A percentile compares a stretch with the other conserved stretches of the same genome.
Conservation (phyloP, 1,140 invertebrate genomes). For the Leptinotarsa undecemlineata region DNA sequence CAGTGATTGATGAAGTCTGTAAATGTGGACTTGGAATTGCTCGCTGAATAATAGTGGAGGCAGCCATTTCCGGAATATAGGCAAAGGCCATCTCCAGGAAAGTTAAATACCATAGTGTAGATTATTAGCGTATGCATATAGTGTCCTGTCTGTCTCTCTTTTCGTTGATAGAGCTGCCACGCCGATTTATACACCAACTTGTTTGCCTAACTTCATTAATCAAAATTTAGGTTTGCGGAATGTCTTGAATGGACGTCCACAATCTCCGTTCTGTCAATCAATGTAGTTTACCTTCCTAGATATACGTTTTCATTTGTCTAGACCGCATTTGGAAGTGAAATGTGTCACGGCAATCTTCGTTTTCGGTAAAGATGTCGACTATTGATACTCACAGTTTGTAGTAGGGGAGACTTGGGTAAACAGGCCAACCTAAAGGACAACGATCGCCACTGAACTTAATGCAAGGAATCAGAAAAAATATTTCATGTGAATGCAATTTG, state of each 20-base stretch:
- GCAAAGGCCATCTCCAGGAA: conserved; percentile 13
- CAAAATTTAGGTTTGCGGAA: conserved; percentile 15
- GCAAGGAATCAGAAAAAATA: no score
- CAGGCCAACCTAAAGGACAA: no score
- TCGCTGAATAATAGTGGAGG: conserved; percentile 39
- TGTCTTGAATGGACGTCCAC: neutral
- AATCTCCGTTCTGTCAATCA: conserved; percentile 8
- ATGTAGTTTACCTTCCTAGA: neutral
- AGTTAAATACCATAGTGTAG: conserved; percentile 27
- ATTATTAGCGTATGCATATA: conserved; percentile 36
- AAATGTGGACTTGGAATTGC: conserved; percentile 48
- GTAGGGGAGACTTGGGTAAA: no score
- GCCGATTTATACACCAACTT: neutral
- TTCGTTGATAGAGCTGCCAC: neutral
- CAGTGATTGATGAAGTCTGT: conserved; percentile 48
- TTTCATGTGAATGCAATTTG: no score
- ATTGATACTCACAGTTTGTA: no score
- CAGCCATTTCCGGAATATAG: neutral
- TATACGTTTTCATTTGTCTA: neutral
- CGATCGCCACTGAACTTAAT: no score
- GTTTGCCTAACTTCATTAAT: conserved; percentile 14
- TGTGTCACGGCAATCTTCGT: no score
- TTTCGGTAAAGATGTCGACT: no score
- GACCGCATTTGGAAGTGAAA: neutral
- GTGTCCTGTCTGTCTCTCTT: conserved; percentile 7